Percentiles rank a stretch among this genome's conserved stretches.
phyloP scores from a whole-genome alignment of 2,888 invertebrate species.

The Invenusta paracnida region DNA sequence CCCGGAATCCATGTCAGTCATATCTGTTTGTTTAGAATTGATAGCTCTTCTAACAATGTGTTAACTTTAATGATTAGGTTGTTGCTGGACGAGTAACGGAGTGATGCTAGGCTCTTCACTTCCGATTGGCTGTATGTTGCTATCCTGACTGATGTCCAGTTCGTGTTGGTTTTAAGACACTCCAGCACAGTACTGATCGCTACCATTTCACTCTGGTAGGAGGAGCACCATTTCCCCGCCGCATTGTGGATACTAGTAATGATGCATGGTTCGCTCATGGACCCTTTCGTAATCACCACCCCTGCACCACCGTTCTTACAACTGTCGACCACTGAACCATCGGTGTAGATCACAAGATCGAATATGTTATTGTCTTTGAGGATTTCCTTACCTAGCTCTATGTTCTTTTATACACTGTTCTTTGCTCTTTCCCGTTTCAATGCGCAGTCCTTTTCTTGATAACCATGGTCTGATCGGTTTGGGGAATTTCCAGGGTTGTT shows the following conservation, averaged over 20 bases:
- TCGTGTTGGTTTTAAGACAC: not conserved
- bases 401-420: not conserved
- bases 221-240: not conserved
- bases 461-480: conserved; percentile 17
- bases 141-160: not conserved
- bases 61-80: not conserved
- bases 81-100: not conserved
- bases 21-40: not conserved
- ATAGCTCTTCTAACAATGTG: not conserved
- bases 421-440: not conserved
- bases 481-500: conserved; percentile 2
- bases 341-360: conserved; percentile 8
- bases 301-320: conserved; percentile 14
- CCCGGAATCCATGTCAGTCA: conserved; percentile 1
- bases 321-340: conserved; percentile 8
- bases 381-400: not conserved
- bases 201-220: conserved; percentile 2
- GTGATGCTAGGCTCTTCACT: not conserved
- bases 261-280: not conserved
- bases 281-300: conserved; percentile 6
- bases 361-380: not conserved
- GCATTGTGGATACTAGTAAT: not conserved
- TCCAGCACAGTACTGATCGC: not conserved
- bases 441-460: not conserved
- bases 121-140: not conserved